Base-by-base conservation (phyloP, 2,797 vertebrate species). In the Halcyon leucocephala region DNA sequence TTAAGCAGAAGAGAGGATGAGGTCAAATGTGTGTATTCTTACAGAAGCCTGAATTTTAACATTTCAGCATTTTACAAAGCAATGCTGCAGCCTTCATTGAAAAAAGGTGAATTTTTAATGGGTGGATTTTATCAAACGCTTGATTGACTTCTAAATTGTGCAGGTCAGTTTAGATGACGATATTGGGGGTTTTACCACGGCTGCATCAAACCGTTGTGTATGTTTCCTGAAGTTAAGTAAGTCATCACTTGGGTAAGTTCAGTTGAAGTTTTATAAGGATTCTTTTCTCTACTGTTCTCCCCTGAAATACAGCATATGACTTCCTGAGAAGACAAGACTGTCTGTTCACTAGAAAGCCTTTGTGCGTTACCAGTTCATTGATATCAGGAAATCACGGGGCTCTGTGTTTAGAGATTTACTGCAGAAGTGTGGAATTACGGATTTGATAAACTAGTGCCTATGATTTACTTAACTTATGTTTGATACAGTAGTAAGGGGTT, bases 361-460 rank as follows among this genome's bases (percentile, higher is more conserved):
- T 97, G 96, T 97, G 95, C 96, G 86, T 98, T 96, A 96, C 95
- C 96, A 95, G 46, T 97, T 98, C 95, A 97, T 96, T 94, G 96
- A 92, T 96, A 95, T 76, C 97, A 98, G 98, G 98, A 98, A 97
- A 97, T 97, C 96, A 83, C 37, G 97, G 96, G 97, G 95, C 95
- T 97, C 97, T 97, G 97, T 98, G 97, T 96, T 96, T 96, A 97
- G 94, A 97, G 95, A 89, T 97, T 96, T 96, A 96, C 95, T 98
- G 96, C 96, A 93, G 95, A 98, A 97, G 98, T 97, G 98, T 98
- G 97, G 91, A 97, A 96, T 96, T 93, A 97, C 20, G 80, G 97
- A 97, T 98, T 98, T 98, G 97, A 98, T 98, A 98, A 99, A 98
- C 98, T 98, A 99, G 99, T 99, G 99, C 99, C 99, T 99, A 99